phyloP scores from a whole-genome alignment of 1,140 invertebrate species.

The Metaphire vulgaris region DNA sequence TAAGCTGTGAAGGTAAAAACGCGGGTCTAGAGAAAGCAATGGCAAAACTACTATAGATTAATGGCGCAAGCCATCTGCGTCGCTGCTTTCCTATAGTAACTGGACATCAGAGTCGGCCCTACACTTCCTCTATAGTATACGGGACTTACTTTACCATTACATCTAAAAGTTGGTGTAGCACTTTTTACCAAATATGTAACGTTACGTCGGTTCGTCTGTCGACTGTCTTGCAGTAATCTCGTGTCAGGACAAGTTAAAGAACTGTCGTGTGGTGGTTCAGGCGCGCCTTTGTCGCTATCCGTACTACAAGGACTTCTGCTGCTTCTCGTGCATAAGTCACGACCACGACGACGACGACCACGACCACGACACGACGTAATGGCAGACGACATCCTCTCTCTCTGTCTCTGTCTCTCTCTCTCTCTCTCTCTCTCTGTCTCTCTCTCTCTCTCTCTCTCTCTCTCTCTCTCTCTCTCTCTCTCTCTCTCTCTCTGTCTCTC shows the following conservation, averaged over 20 bases:
- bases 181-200: too few relatives aligned
- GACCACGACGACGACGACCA: slow-evolving; percentile 18
- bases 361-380: too few relatives aligned
- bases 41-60: too few relatives aligned
- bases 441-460: not conserved
- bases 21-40: too few relatives aligned
- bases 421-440: not conserved
- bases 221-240: slow-evolving; percentile 46
- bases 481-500: not conserved
- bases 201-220: too few relatives aligned
- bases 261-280: slow-evolving; percentile 37
- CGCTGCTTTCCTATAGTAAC: too few relatives aligned
- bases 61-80: too few relatives aligned
- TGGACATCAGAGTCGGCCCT: too few relatives aligned
- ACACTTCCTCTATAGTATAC: too few relatives aligned
- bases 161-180: too few relatives aligned
- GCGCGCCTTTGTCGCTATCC: slow-evolving; percentile 42
- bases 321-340: slow-evolving; percentile 38
- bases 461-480: not conserved
- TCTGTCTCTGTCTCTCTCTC: not conserved
- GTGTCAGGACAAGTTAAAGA: slow-evolving; percentile 60
- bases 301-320: slow-evolving; percentile 43
- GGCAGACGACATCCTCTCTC: not conserved
- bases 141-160: too few relatives aligned
- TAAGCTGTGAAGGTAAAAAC: too few relatives aligned